A percentile compares a stretch with the other conserved stretches of the same genome.
phyloP scores from a whole-genome alignment of 2,888 invertebrate species.

The Iphiclides podalirius region DNA sequence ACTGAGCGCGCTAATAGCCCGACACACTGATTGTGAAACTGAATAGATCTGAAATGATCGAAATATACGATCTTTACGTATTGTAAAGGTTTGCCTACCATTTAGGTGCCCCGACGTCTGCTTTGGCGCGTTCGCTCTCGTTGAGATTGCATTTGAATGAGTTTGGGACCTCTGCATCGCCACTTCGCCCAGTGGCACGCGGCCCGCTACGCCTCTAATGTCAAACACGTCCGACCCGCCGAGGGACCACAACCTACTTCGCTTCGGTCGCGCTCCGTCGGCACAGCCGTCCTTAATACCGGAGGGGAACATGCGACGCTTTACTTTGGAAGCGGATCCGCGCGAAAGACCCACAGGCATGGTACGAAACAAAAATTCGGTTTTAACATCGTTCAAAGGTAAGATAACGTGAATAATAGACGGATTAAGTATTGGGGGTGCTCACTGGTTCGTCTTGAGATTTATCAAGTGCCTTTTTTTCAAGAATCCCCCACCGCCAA shows the following conservation, averaged over 20 bases:
- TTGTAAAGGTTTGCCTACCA: too few relatives aligned
- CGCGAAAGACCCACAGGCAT: not conserved
- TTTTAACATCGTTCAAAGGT: slow-evolving; percentile 1
- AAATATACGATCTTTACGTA: too few relatives aligned
- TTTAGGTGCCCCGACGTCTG: too few relatives aligned
- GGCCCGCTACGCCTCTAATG: slow-evolving; percentile 7
- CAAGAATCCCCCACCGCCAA: too few relatives aligned
- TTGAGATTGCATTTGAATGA: not conserved
- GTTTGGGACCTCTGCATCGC: slow-evolving; percentile 9
- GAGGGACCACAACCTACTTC: not conserved
- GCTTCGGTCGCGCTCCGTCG: not conserved
- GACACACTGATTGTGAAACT: too few relatives aligned
- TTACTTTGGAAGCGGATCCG: slow-evolving; percentile 1
- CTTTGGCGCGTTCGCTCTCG: too few relatives aligned
- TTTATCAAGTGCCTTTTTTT: too few relatives aligned
- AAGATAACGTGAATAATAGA: not conserved
- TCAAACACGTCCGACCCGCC: slow-evolving; percentile 6
- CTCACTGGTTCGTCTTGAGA: too few relatives aligned
- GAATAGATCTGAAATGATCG: too few relatives aligned
- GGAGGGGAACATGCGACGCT: not conserved
- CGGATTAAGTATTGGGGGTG: not conserved
- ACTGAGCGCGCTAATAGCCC: too few relatives aligned
- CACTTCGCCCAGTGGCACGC: slow-evolving; percentile 13
- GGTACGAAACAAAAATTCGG: not conserved
- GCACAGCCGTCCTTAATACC: not conserved